phyloP scores from a whole-genome alignment of 2,797 vertebrate genomes.

The Coregonus suidteri region DNA sequence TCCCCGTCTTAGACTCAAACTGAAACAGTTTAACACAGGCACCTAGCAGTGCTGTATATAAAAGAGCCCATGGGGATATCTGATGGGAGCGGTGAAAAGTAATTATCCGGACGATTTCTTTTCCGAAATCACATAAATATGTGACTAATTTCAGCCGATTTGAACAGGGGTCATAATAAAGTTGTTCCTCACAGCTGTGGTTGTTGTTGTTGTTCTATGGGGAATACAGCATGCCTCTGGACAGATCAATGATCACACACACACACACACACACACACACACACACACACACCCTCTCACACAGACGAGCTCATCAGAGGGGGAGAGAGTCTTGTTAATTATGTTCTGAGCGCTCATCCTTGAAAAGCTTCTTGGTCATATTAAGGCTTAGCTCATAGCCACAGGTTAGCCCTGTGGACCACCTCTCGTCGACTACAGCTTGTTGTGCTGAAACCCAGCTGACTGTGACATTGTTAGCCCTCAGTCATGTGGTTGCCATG shows the following conservation, averaged over 20 bases:
- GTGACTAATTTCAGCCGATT: background rate
- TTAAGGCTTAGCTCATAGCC: background rate
- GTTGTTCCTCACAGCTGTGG: background rate
- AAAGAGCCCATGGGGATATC: background rate
- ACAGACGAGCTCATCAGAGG: background rate
- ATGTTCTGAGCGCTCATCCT: background rate
- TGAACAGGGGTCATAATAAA: background rate
- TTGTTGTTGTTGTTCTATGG: background rate
- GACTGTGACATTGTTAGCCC: background rate
- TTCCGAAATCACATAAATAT: background rate
- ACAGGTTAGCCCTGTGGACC: background rate
- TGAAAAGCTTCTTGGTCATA: background rate
- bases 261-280: background rate
- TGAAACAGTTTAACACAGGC: background rate
- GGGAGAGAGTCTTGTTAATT: constrained; percentile 1
- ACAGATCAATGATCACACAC: background rate
- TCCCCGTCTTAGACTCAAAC: background rate
- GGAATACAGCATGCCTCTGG: background rate
- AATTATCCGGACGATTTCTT: background rate
- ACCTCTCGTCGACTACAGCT: background rate
- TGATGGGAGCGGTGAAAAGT: background rate
- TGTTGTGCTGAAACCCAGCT: background rate
- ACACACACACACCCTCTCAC: background rate
- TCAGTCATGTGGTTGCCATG: background rate
- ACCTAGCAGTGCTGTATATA: background rate